phyloP scores from a whole-genome alignment of 2,113 vertebrate species.

The Castor canadensis region DNA sequence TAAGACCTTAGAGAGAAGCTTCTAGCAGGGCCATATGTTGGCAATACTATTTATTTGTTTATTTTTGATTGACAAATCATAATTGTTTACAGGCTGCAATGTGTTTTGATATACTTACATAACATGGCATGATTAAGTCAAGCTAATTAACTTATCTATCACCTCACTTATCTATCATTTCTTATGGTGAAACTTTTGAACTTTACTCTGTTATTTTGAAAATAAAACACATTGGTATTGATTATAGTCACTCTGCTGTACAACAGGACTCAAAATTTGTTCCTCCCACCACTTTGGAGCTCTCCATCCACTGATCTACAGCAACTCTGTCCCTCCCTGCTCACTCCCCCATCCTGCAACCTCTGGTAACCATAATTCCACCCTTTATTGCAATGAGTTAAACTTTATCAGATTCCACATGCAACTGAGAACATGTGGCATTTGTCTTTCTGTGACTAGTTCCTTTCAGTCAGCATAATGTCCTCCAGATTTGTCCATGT shows the following conservation, averaged over 20 bases:
- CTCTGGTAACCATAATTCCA: neutral
- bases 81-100: neutral
- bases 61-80: neutral
- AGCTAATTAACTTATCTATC: neutral
- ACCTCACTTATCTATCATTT: neutral
- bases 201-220: neutral
- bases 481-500: neutral
- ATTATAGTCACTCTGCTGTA: neutral
- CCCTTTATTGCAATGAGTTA: neutral
- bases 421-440: too few relatives aligned
- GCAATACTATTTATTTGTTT: neutral
- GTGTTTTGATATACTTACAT: neutral
- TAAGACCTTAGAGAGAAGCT: neutral
- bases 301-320: neutral
- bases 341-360: neutral
- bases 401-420: too few relatives aligned
- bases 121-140: neutral
- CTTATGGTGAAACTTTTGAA: neutral
- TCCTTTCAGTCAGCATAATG: neutral
- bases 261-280: neutral
- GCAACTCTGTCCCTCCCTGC: neutral
- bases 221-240: neutral
- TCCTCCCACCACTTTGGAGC: neutral
- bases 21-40: fast-evolving
- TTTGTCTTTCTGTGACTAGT: neutral